Evolutionary conservation across 2,888 invertebrate species (phyloP).

Genomic region (Suillia variegata): DNA sequence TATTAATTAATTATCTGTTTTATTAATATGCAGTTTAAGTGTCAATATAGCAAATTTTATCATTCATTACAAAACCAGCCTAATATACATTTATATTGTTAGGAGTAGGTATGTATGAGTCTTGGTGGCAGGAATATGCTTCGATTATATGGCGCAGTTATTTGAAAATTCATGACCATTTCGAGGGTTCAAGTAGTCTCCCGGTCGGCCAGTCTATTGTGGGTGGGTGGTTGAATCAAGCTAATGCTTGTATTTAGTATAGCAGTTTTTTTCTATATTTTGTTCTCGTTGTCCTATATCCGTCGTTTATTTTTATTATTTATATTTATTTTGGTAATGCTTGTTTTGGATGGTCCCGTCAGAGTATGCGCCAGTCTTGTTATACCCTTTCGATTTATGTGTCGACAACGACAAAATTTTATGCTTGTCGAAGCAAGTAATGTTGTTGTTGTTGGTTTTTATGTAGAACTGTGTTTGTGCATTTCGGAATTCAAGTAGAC

Average conservation of each 20-base stretch:
- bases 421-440: conserved; percentile 25
- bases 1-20: no score
- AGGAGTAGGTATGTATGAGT: background rate
- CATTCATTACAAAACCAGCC: no score
- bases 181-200: background rate
- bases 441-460: no score
- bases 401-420: conserved; percentile 20
- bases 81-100: no score
- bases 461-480: conserved; percentile 12
- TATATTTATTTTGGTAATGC: conserved; percentile 17
- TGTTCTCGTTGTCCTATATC: background rate
- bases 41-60: no score
- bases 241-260: no score
- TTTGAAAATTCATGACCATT: conserved; percentile 22
- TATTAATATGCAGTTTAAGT: no score
- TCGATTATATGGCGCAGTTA: conserved; percentile 12
- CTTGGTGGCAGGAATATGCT: background rate
- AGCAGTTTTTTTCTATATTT: background rate
- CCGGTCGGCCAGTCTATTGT: background rate
- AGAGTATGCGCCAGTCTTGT: conserved; percentile 2
- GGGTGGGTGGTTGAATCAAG: background rate
- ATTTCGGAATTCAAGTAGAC: background rate
- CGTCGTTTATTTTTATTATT: background rate
- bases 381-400: conserved; percentile 14
- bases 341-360: conserved; percentile 14